Percentiles rank a stretch among this genome's conserved stretches.
Conservation (phyloP, 2,113 vertebrate species). For the Campylomormyrus numenius region DNA sequence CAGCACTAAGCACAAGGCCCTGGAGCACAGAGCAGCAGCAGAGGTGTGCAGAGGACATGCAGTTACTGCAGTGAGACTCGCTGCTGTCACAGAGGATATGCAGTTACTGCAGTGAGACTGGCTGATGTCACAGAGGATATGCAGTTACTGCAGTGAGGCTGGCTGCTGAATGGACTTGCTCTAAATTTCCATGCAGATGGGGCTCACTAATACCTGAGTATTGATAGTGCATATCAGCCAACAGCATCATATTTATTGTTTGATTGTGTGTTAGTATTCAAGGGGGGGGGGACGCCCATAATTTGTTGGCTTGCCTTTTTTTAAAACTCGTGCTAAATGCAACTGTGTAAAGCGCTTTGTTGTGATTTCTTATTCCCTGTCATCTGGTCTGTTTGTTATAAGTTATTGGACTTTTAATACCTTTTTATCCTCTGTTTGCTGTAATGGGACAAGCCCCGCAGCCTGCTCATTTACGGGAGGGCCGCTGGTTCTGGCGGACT, state of each 20-base stretch:
- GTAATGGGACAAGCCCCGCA: neutral
- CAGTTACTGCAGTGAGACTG: too few species aligned
- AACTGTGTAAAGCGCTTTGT: neutral
- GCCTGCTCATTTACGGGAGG: neutral
- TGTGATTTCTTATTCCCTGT: neutral
- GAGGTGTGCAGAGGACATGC: neutral
- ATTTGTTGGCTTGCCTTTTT: neutral
- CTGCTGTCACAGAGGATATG: too few species aligned
- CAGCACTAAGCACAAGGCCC: neutral
- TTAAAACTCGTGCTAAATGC: neutral
- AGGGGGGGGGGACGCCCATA: neutral
- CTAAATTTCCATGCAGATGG: neutral
- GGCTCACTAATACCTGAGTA: neutral
- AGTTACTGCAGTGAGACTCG: neutral
- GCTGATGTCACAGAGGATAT: neutral
- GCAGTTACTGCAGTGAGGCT: neutral
- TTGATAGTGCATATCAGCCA: neutral
- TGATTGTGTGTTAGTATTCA: neutral
- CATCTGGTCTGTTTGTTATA: neutral
- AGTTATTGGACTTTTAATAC: neutral
- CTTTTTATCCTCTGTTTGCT: neutral
- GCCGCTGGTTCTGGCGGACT: neutral
- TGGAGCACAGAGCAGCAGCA: neutral
- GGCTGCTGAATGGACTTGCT: neutral
- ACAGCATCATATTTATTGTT: neutral